A percentile compares a stretch with the other conserved stretches of the same genome.
Conservation (phyloP, 1,140 invertebrate genomes). For the Tigriopus japonicus region DNA sequence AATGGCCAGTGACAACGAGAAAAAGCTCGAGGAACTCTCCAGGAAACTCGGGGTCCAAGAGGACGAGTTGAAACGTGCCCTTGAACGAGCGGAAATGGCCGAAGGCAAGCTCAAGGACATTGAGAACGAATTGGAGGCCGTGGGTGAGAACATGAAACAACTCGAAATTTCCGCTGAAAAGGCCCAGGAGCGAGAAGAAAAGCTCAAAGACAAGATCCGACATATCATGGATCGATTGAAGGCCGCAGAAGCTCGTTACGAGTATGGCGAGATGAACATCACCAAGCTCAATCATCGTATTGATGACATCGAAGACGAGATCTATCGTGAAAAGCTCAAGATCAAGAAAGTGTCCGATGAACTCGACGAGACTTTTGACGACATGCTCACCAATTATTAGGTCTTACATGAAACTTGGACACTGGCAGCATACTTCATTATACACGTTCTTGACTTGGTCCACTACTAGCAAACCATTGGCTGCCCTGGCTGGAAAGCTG, state of each 20-base stretch:
- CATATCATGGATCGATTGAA: neutral
- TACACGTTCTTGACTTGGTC: too few species aligned
- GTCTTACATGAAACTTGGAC: neutral
- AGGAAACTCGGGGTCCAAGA: constrained; percentile 3
- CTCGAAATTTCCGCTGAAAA: constrained; percentile 4
- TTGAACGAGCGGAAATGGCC: neutral
- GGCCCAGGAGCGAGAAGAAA: neutral
- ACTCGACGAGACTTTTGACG: constrained; percentile 4
- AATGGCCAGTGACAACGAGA: constrained; percentile 3
- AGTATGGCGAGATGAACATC: constrained; percentile 10
- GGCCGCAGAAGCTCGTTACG: constrained; percentile 1
- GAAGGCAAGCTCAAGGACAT: constrained; percentile 6
- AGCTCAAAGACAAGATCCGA: constrained; percentile 10
- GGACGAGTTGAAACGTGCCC: neutral
- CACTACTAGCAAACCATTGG: too few species aligned
- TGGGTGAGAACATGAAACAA: constrained; percentile 10
- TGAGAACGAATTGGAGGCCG: constrained; percentile 5
- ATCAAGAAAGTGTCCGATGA: constrained; percentile 4
- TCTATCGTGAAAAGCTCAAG: constrained; percentile 10
- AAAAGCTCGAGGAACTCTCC: neutral
- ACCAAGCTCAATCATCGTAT: neutral
- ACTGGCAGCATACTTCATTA: too few species aligned
- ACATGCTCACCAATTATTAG: constrained; percentile 10
- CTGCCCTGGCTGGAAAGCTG: too few species aligned
- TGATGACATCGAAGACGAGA: constrained; percentile 9